These are phyloP conservation scores for Callospermophilus lateralis DNA, from an alignment of 2,113 vertebrate genomes.

Conservation along the genomic window DNA sequence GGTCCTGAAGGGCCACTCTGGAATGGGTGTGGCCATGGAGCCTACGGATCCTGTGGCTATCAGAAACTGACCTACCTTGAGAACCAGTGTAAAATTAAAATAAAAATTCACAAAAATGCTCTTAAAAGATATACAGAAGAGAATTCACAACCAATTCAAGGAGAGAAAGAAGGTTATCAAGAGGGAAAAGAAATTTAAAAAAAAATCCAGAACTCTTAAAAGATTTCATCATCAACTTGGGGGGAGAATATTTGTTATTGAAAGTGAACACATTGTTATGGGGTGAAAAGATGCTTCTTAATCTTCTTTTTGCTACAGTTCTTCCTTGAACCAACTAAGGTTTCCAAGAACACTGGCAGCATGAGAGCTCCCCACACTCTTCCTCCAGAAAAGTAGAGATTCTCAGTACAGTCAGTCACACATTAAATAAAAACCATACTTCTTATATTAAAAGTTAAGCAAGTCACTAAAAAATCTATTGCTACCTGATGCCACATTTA, in stretches of 20 bases:
- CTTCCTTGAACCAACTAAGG: background rate
- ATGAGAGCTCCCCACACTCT: background rate
- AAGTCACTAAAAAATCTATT: slow-evolving; percentile 13
- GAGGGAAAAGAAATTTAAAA: background rate
- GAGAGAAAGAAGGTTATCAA: background rate
- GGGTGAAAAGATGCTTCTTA: background rate
- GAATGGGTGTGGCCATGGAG: background rate
- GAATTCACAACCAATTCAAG: background rate
- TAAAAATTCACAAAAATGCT: background rate
- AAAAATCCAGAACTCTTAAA: background rate
- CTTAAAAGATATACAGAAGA: background rate
- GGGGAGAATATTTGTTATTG: background rate
- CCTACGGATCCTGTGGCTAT: background rate
- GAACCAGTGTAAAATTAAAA: background rate
- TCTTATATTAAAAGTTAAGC: slow-evolving; percentile 30
- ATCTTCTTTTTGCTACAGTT: background rate
- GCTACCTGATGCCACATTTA: background rate
- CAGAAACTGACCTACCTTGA: background rate
- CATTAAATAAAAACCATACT: slow-evolving; percentile 35
- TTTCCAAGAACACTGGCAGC: background rate
- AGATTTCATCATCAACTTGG: background rate
- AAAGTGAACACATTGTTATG: background rate
- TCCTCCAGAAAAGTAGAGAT: slow-evolving; percentile 24
- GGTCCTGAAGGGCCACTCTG: background rate
- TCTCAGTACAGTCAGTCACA: slow-evolving; percentile 42